A percentile compares a stretch with the other conserved stretches of the same genome.
Conservation (phyloP, 2,113 vertebrate genomes). For the Leuciscus idus region DNA sequence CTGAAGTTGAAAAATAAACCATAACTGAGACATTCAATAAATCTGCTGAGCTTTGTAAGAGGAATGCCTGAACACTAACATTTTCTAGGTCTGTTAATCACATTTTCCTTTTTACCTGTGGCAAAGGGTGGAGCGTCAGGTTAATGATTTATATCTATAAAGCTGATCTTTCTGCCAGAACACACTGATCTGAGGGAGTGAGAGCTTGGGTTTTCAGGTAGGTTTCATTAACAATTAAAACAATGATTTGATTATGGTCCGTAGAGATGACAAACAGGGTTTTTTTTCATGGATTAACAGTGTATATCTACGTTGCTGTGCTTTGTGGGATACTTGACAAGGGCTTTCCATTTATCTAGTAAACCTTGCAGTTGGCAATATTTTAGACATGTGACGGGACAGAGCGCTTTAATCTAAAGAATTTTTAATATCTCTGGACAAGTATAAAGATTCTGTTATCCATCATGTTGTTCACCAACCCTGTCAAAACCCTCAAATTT, state of each 20-base stretch:
- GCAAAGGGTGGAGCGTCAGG: constrained; percentile 67
- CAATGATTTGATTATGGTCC: background rate
- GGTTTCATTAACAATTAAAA: background rate
- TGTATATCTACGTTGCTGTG: background rate
- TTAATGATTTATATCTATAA: constrained; percentile 74
- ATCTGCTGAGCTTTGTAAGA: background rate
- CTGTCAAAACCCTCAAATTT: background rate
- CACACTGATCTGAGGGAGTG: constrained; percentile 62
- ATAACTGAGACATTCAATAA: background rate
- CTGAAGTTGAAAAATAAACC: background rate
- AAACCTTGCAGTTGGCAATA: background rate
- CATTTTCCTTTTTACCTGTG: constrained; percentile 68
- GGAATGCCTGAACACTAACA: background rate
- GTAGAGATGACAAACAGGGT: background rate
- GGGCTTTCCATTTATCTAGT: background rate
- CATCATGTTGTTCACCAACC: background rate
- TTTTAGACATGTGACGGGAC: background rate
- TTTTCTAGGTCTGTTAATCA: background rate
- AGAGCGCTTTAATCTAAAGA: background rate
- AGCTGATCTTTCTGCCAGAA: constrained; percentile 59
- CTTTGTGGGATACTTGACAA: background rate
- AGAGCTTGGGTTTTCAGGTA: constrained; percentile 43
- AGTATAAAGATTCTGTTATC: background rate
- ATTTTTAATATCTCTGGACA: background rate
- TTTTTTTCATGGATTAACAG: background rate